Conservation (phyloP, 2,888 invertebrate species). For the Malacosoma neustria region DNA sequence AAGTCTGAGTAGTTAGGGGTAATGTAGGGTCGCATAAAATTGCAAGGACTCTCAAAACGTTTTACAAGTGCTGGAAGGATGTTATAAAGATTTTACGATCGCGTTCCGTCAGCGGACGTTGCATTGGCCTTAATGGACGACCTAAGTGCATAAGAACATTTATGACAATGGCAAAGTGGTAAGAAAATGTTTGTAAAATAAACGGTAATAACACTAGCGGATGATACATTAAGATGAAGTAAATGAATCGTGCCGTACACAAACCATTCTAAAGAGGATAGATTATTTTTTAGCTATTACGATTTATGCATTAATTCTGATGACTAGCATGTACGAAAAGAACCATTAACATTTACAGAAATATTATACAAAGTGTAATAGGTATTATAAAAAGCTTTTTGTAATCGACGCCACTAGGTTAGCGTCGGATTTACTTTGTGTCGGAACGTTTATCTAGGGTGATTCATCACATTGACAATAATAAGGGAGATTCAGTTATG, state of each 20-base stretch:
- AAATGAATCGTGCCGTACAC: conserved; percentile 7
- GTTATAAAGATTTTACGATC: conserved; percentile 73
- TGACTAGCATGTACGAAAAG: conserved; percentile 31
- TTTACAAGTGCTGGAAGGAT: conserved; percentile 74
- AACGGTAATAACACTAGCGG: conserved; percentile 31
- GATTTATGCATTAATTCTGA: conserved; percentile 25
- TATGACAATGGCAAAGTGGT: conserved; percentile 53
- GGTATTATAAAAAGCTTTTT: conserved; percentile 40
- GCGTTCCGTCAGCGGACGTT: conserved; percentile 65
- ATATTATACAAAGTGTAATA: conserved; percentile 13
- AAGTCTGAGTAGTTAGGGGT: conserved; percentile 41
- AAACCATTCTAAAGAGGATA: not conserved
- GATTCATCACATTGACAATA: conserved; percentile 63
- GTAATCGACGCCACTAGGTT: conserved; percentile 31
- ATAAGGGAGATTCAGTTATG: conserved; percentile 51
- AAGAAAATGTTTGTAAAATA: conserved; percentile 38
- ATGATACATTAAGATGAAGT: conserved; percentile 35
- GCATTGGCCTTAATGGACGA: conserved; percentile 70
- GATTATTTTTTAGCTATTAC: not conserved
- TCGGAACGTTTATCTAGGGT: conserved; percentile 57
- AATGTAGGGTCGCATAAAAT: conserved; percentile 59
- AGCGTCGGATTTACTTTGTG: conserved; percentile 53
- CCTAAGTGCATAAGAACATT: conserved; percentile 72
- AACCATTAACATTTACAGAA: conserved; percentile 25
- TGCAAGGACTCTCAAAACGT: conserved; percentile 59